Evolutionary conservation across 2,888 invertebrate genomes (phyloP), one percentile per base, ranked within the genome.

Genomic region (Drosophila parthenogenetica): DNA sequence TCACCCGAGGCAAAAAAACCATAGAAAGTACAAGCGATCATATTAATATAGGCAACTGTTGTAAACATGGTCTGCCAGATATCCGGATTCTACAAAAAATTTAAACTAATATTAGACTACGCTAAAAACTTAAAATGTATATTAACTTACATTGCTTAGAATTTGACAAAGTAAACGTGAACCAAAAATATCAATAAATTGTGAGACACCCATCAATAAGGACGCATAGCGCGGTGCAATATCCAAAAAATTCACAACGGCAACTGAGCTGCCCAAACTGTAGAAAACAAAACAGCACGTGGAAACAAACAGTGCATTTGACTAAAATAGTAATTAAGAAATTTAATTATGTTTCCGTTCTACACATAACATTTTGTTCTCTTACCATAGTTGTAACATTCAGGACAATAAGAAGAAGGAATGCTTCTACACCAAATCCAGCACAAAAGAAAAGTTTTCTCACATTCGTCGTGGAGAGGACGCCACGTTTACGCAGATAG

Each of bases 361-460:
- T n/a, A n/a, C n/a, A n/a, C n/a, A n/a, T n/a, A n/a, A n/a, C n/a
- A n/a, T n/a, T n/a, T n/a, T n/a, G n/a, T n/a, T n/a, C n/a, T n/a
- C 91, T 90, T 83, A 95, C 95, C 89, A 95, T 94, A 57, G 95
- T 95, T 71, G 96, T 94, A 1, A 99, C 96, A 90, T 97, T 97
- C 0, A 98, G 99, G 46, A 99, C 98, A 19, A 98, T 96, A 4
- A 99, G 93, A 90, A 99, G 97, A 93, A 99, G 99, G 51, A 98
- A 93, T 0, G 99, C 99, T 92, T 99, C 99, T 94, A 99, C 95
- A 3, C 99, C 99, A 90, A 99, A 99, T 14, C 99, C 99, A 69
- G 99, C 99, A 90, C 99, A 99, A 93, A 99, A 99, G 94, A 99
- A 99, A 1, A 99, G 93, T 91, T 99, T 99, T 58, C 99, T 93